Conservation (phyloP, 2,797 vertebrate species). For the Premnoplex brunnescens region DNA sequence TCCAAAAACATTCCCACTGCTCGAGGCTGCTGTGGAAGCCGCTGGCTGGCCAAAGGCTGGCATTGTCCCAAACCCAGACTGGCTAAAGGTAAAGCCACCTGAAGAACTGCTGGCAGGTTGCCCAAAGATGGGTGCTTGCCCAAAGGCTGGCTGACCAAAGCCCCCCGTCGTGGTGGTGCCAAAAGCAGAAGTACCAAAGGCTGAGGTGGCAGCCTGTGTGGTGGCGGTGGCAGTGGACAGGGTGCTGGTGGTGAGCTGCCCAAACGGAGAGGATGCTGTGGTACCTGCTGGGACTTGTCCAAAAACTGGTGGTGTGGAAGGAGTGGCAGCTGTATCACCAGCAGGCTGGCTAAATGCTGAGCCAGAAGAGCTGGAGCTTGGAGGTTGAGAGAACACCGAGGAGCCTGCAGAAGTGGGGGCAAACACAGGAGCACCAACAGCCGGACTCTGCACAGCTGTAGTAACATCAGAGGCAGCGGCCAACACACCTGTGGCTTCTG, state of each 20-base stretch:
- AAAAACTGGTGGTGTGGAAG: slow-evolving; percentile 58
- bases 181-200: slow-evolving; percentile 72
- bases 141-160: slow-evolving; percentile 87
- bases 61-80: slow-evolving; percentile 72
- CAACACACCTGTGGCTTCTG: not conserved
- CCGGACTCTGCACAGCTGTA: slow-evolving; percentile 1
- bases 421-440: slow-evolving; percentile 29
- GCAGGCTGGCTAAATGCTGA: slow-evolving; percentile 79
- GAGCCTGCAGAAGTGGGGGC: slow-evolving; percentile 35
- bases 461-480: not conserved
- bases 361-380: slow-evolving; percentile 51
- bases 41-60: slow-evolving; percentile 81
- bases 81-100: slow-evolving; percentile 76
- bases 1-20: slow-evolving; percentile 81
- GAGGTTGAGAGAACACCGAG: slow-evolving; percentile 56
- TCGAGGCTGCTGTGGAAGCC: slow-evolving; percentile 73
- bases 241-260: slow-evolving; percentile 43
- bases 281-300: slow-evolving; percentile 62
- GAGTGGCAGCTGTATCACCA: slow-evolving; percentile 14
- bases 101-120: slow-evolving; percentile 69
- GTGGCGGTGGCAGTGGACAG: slow-evolving; percentile 32
- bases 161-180: slow-evolving; percentile 73
- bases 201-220: slow-evolving; percentile 14
- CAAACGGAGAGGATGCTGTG: slow-evolving; percentile 74
- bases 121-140: slow-evolving; percentile 78